Percentiles rank a stretch among this genome's conserved stretches.
Evolutionary conservation across 2,113 vertebrate genomes (phyloP).

Genomic region (Cyanocitta stelleri): DNA sequence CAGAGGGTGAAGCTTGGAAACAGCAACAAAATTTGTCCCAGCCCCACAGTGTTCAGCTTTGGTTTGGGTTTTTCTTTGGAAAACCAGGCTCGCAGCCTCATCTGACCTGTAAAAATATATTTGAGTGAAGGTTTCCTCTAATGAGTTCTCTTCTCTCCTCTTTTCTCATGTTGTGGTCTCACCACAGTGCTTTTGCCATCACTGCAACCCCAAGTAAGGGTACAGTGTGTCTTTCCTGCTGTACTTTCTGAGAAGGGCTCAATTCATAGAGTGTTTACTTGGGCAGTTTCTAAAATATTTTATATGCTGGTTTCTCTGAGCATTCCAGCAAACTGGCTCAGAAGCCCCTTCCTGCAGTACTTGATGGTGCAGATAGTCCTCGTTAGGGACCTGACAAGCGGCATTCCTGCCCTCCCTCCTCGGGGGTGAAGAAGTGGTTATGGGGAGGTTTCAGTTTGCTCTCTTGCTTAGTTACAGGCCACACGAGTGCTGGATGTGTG

Average conservation of each 20-base stretch:
- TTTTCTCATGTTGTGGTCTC: neutral
- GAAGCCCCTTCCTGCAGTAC: neutral
- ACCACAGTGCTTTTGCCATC: neutral
- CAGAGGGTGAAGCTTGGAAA: neutral
- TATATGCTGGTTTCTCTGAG: neutral
- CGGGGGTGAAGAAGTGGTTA: neutral
- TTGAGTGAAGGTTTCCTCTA: neutral
- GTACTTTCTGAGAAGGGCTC: neutral
- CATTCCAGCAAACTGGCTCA: neutral
- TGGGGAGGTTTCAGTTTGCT: neutral
- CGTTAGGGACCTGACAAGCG: neutral
- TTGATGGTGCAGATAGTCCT: neutral
- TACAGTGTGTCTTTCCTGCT: neutral
- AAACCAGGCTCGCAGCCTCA: neutral
- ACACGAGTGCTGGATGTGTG: neutral
- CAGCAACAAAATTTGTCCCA: neutral
- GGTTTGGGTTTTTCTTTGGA: neutral
- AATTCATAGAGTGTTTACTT: neutral
- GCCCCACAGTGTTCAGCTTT: neutral
- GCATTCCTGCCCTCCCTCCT: slow-evolving; percentile 36
- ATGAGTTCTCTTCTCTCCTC: neutral
- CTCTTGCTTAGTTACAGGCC: neutral
- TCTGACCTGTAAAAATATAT: neutral
- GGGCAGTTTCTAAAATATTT: neutral
- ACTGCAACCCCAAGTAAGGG: neutral